Evolutionary conservation across 1,140 invertebrate species (phyloP).

Genomic region (Protaetia brevitarsis): DNA sequence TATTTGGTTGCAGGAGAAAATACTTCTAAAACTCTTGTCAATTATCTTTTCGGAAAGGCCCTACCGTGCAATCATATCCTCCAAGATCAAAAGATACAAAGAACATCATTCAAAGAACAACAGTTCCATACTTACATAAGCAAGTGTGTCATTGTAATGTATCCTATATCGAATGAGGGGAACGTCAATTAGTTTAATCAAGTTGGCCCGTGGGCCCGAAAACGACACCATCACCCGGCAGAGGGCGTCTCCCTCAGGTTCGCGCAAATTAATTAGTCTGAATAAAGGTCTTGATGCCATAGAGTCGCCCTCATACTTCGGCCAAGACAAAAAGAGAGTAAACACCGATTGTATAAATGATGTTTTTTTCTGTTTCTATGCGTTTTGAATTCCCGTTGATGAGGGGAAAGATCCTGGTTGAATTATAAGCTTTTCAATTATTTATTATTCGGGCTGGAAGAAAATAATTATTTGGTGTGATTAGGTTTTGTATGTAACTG

Average conservation of each 20-base stretch:
- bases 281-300: constrained; percentile 12
- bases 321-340: background rate
- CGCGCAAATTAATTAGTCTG: constrained; percentile 7
- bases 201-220: background rate
- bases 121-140: no score
- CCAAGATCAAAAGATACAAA: no score
- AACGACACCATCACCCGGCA: background rate
- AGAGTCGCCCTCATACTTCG: background rate
- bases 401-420: no score
- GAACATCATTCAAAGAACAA: no score
- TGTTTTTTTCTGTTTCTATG: no score
- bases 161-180: background rate
- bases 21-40: no score
- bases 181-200: constrained; percentile 6
- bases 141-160: background rate
- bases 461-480: background rate
- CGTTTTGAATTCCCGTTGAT: no score
- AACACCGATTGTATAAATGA: background rate
- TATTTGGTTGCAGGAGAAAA: no score
- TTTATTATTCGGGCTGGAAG: background rate
- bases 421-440: no score
- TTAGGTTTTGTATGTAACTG: background rate
- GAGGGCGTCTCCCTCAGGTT: background rate
- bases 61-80: no score
- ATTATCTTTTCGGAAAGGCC: no score